phyloP scores from a whole-genome alignment of 2,888 invertebrate species.

The Ernsta delagoae region DNA sequence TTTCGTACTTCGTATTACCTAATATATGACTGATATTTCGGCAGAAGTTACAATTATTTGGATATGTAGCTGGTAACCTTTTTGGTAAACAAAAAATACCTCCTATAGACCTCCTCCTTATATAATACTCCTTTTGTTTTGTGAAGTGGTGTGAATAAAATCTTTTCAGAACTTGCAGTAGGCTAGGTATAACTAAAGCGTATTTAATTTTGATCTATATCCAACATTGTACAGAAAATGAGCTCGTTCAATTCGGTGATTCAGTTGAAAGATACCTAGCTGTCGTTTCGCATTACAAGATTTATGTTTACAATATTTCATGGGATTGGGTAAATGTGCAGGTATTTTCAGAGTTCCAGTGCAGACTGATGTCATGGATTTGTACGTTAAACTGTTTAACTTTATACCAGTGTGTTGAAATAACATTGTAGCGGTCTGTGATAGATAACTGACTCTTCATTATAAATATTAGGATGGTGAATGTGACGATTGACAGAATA shows the following conservation, averaged over 20 bases:
- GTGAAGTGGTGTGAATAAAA: too few relatives aligned
- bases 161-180: background rate
- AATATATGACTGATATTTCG: too few relatives aligned
- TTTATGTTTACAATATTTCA: slow-evolving; percentile 18
- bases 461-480: too few relatives aligned
- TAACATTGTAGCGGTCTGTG: too few relatives aligned
- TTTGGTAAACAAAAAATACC: too few relatives aligned
- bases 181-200: background rate
- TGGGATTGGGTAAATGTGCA: background rate
- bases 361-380: slow-evolving; percentile 13
- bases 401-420: background rate
- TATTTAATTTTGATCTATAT: slow-evolving; percentile 12
- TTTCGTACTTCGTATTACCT: background rate
- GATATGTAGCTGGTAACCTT: too few relatives aligned
- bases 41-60: too few relatives aligned
- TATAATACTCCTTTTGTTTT: too few relatives aligned
- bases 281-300: slow-evolving; percentile 27
- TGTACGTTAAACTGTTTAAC: slow-evolving; percentile 3
- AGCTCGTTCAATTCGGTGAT: slow-evolving; percentile 10
- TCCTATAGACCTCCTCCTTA: too few relatives aligned
- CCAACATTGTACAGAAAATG: slow-evolving; percentile 5
- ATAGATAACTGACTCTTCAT: too few relatives aligned
- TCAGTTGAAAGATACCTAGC: slow-evolving; percentile 8
- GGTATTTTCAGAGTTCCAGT: slow-evolving; percentile 8
- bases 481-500: too few relatives aligned